A percentile compares a stretch with the other conserved stretches of the same genome.
Conservation (phyloP, 2,888 invertebrate genomes). For the Liopterus haemorrhoidalis region DNA sequence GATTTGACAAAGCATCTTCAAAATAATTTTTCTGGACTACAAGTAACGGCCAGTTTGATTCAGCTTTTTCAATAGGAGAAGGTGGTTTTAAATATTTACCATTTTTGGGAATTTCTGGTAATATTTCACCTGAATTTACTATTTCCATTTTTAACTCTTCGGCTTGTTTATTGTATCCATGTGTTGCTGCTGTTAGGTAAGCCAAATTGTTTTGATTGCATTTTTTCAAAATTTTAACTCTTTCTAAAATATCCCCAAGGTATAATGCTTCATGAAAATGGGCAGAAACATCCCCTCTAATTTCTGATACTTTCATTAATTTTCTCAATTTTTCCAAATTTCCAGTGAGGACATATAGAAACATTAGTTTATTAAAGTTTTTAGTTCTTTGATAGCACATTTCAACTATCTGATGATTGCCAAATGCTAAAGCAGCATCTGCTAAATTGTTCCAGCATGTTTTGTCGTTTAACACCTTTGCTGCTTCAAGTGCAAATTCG, state of each 20-base stretch:
- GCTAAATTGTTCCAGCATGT: constrained; percentile 88
- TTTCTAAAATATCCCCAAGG: constrained; percentile 40
- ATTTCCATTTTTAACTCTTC: constrained; percentile 65
- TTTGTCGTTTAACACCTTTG: constrained; percentile 82
- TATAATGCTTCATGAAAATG: constrained; percentile 88
- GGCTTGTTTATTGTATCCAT: constrained; percentile 77
- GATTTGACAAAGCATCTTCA: constrained; percentile 50
- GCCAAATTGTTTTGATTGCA: constrained; percentile 75
- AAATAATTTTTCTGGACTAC: constrained; percentile 70
- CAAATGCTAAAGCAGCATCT: constrained; percentile 79
- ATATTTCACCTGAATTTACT: constrained; percentile 55
- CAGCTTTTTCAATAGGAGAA: constrained; percentile 81
- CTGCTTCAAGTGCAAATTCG: constrained; percentile 89
- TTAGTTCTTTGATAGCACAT: constrained; percentile 97
- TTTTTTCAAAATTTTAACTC: constrained; percentile 46
- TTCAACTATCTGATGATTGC: constrained; percentile 84
- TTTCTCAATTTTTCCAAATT: constrained; percentile 89
- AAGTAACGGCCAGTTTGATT: constrained; percentile 94
- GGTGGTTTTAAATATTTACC: constrained; percentile 80
- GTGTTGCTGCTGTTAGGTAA: constrained; percentile 89
- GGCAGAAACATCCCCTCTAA: constrained; percentile 82
- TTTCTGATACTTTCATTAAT: too few relatives aligned
- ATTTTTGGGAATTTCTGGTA: constrained; percentile 68
- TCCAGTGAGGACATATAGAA: constrained; percentile 93
- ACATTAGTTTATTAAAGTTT: constrained; percentile 92